A percentile compares a stretch with the other conserved stretches of the same genome.
These are phyloP conservation scores for Sipha flava DNA, from an alignment of 1,140 invertebrate species.

Conservation along the genomic window DNA sequence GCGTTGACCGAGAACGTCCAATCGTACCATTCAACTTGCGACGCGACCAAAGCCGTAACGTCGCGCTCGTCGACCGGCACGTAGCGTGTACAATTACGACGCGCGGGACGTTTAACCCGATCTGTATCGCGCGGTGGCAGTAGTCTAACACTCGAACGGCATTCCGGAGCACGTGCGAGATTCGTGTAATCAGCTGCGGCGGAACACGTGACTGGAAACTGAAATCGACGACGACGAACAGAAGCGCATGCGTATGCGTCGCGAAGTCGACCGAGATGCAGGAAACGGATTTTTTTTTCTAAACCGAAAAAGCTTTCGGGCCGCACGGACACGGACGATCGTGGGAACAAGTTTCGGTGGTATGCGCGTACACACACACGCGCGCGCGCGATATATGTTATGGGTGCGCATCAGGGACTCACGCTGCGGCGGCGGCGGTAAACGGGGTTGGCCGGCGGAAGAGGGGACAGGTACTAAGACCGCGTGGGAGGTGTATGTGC, in stretches of 20 bases:
- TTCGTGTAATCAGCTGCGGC: background rate
- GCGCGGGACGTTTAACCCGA: background rate
- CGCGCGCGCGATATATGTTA: background rate
- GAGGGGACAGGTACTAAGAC: background rate
- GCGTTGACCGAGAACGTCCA: too few relatives aligned
- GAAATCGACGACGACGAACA: background rate
- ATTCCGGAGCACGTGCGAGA: conserved; percentile 4
- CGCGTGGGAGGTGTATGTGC: conserved; percentile 13
- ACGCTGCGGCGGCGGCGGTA: background rate
- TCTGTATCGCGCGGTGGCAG: background rate
- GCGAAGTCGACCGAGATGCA: too few relatives aligned
- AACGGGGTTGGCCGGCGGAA: background rate
- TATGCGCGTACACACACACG: too few relatives aligned
- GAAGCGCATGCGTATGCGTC: background rate
- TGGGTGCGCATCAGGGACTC: background rate
- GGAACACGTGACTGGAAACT: background rate
- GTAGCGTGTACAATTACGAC: too few relatives aligned
- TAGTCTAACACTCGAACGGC: background rate
- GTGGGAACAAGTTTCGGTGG: conserved; percentile 4
- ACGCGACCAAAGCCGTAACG: too few relatives aligned
- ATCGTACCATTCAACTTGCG: too few relatives aligned
- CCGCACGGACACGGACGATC: too few relatives aligned
- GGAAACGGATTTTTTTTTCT: too few relatives aligned
- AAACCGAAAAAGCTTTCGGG: too few relatives aligned
- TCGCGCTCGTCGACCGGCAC: background rate